These are phyloP conservation scores for Bhutanitis thaidina DNA, from an alignment of 2,888 invertebrate genomes.

Conservation along the genomic window DNA sequence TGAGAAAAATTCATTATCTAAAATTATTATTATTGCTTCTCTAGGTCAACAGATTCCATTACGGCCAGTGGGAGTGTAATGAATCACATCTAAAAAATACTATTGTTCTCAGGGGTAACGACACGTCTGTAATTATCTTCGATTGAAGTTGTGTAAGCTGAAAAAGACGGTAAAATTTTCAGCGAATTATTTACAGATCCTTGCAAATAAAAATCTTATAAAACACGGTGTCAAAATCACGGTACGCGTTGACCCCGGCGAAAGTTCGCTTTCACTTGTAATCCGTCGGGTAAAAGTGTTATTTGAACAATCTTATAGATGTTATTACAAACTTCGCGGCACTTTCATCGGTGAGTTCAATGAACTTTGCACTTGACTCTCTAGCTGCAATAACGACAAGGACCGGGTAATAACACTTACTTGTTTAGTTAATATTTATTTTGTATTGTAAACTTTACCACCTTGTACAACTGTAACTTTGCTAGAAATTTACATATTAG, in stretches of 20 bases:
- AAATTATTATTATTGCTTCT: too few relatives aligned
- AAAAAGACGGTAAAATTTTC: too few relatives aligned
- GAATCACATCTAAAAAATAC: too few relatives aligned
- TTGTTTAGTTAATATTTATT: background rate
- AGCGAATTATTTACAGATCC: too few relatives aligned
- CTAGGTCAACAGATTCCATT: too few relatives aligned
- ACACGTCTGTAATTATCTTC: too few relatives aligned
- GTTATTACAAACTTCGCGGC: constrained; percentile 22
- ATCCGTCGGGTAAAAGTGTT: constrained; percentile 35
- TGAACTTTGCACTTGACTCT: constrained; percentile 25
- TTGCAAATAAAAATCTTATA: too few relatives aligned
- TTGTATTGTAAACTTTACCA: constrained; percentile 1
- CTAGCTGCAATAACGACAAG: background rate
- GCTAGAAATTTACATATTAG: background rate
- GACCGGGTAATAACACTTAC: background rate
- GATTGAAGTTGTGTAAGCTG: too few relatives aligned
- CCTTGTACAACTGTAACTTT: background rate
- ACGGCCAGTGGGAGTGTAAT: too few relatives aligned
- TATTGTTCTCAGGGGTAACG: too few relatives aligned
- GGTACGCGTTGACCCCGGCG: constrained; percentile 17
- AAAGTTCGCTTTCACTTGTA: constrained; percentile 38
- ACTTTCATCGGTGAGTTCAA: constrained; percentile 23
- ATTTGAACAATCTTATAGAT: constrained; percentile 27
- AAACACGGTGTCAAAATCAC: constrained; percentile 2
- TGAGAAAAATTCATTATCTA: too few relatives aligned